These are phyloP conservation scores for Drosophila sordidula DNA, from an alignment of 2,888 invertebrate species.

Conservation along the genomic window DNA sequence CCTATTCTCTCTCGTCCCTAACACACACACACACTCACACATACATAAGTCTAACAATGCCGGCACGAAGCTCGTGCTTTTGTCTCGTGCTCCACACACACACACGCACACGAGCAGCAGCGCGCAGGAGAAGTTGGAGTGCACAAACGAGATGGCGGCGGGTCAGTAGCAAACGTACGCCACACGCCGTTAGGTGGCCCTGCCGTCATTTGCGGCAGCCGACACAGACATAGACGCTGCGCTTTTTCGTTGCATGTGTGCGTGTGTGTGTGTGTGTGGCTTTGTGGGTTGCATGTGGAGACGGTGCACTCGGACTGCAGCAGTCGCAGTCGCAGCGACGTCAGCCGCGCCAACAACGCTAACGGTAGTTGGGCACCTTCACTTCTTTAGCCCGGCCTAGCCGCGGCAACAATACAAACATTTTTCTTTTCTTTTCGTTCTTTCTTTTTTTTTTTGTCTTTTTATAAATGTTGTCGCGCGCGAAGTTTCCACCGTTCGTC, in stretches of 20 bases:
- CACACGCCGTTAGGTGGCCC: constrained; percentile 83
- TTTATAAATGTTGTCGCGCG: constrained; percentile 41
- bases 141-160: constrained; percentile 57
- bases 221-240: constrained; percentile 57
- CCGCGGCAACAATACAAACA: constrained; percentile 39
- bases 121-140: constrained; percentile 50
- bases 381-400: constrained; percentile 39
- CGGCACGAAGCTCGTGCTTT: constrained; percentile 52
- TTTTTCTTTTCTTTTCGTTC: constrained; percentile 15
- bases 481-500: constrained; percentile 25
- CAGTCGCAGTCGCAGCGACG: constrained; percentile 52
- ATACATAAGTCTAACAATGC: constrained; percentile 27
- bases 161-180: constrained; percentile 82
- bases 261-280: background rate
- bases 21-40: constrained; percentile 27
- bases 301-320: constrained; percentile 39
- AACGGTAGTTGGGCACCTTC: constrained; percentile 44
- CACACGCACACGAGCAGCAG: constrained; percentile 9
- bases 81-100: constrained; percentile 50
- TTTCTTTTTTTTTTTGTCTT: constrained; percentile 23
- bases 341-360: constrained; percentile 45
- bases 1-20: constrained; percentile 34
- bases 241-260: constrained; percentile 6
- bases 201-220: constrained; percentile 71
- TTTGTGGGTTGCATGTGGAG: constrained; percentile 49